Evolutionary conservation across 2,797 vertebrate genomes (phyloP).

Genomic region (Agapornis canus): DNA sequence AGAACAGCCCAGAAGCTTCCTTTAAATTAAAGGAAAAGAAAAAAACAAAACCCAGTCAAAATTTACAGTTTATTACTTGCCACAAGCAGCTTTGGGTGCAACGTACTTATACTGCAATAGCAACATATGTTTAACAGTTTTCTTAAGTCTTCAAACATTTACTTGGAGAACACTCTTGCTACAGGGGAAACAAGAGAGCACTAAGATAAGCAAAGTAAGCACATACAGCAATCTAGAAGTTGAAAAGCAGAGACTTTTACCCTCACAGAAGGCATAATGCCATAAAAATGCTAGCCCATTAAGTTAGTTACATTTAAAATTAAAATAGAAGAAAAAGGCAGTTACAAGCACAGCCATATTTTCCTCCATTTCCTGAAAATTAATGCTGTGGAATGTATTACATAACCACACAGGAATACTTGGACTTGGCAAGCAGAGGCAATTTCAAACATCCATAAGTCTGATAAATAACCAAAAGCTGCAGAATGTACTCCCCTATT

Average conservation of each 20-base stretch:
- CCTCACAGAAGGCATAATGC: neutral
- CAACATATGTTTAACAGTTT: neutral
- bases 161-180: neutral
- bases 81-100: neutral
- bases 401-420: neutral
- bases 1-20: conserved; percentile 84
- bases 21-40: conserved; percentile 57
- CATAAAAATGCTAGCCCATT: neutral
- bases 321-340: neutral
- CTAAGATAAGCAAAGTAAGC: neutral
- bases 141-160: neutral
- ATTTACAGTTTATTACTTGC: neutral
- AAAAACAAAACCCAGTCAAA: neutral
- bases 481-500: neutral
- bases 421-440: neutral
- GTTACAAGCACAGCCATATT: neutral
- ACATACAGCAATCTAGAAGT: neutral
- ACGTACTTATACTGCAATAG: neutral
- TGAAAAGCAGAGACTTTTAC: neutral
- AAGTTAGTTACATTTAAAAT: neutral
- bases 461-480: neutral
- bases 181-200: neutral
- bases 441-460: neutral
- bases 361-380: neutral
- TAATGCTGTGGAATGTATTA: neutral